Conservation (phyloP, 2,113 vertebrate species). For the Myrmecophaga tridactyla region DNA sequence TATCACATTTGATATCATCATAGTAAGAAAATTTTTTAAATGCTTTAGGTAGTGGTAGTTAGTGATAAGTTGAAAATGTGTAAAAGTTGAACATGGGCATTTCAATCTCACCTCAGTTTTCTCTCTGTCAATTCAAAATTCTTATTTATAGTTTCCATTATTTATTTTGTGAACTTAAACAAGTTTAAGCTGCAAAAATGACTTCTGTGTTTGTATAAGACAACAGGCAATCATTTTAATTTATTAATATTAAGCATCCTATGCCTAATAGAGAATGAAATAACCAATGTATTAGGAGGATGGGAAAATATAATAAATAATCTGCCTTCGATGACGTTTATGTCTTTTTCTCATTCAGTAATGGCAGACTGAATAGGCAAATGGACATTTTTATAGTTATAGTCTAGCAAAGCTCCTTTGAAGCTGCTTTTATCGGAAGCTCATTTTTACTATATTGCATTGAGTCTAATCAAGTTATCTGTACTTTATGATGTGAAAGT, state of each 20-base stretch:
- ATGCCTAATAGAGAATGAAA: slow-evolving; percentile 73
- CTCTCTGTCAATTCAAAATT: slow-evolving; percentile 49
- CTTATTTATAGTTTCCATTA: slow-evolving; percentile 46
- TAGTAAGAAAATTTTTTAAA: neutral
- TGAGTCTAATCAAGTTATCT: slow-evolving; percentile 39
- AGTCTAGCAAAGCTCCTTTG: slow-evolving; percentile 52
- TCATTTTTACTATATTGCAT: slow-evolving; percentile 55
- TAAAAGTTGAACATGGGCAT: neutral
- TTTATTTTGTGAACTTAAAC: slow-evolving; percentile 70
- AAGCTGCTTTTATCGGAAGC: slow-evolving; percentile 25
- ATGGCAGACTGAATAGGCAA: slow-evolving; percentile 72
- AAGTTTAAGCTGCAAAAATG: slow-evolving; percentile 73
- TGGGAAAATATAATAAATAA: slow-evolving; percentile 82
- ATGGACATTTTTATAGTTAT: slow-evolving; percentile 68
- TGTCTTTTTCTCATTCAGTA: slow-evolving; percentile 68
- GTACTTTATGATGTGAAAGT: slow-evolving; percentile 46
- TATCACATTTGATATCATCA: slow-evolving; percentile 38
- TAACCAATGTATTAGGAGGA: slow-evolving; percentile 78
- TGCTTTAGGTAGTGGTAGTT: neutral
- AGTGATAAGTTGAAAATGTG: neutral
- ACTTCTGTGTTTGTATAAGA: slow-evolving; percentile 71
- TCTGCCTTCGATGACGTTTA: slow-evolving; percentile 79
- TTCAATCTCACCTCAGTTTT: neutral
- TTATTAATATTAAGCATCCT: slow-evolving; percentile 82
- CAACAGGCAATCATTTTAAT: slow-evolving; percentile 73